A percentile compares a stretch with the other conserved stretches of the same genome.
Conservation (phyloP, 2,888 invertebrate species). For the Hedychridium roseum region DNA sequence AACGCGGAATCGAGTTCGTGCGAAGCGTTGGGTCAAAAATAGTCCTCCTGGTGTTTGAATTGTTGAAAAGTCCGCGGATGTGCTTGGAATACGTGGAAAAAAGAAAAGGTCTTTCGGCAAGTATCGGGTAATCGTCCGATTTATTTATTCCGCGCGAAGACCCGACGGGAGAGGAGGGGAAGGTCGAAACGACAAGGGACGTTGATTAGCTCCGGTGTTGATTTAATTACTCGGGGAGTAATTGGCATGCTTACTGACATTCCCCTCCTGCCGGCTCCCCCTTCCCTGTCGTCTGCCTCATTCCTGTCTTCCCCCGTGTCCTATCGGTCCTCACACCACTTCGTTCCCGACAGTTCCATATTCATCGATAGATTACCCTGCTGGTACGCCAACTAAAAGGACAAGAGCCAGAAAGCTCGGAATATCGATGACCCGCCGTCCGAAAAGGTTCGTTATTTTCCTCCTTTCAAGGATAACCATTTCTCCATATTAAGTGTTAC, state of each 20-base stretch:
- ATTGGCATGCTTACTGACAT: constrained; percentile 57
- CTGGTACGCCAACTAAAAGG: too few relatives aligned
- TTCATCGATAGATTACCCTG: constrained; percentile 59
- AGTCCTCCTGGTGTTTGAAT: too few relatives aligned
- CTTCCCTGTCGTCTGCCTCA: constrained; percentile 30
- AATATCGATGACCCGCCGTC: too few relatives aligned
- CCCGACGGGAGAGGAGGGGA: constrained; percentile 10
- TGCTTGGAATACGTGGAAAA: too few relatives aligned
- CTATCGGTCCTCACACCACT: constrained; percentile 28
- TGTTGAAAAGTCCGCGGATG: too few relatives aligned
- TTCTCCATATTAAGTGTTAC: too few relatives aligned
- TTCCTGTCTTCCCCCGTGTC: constrained; percentile 35
- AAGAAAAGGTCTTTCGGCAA: too few relatives aligned
- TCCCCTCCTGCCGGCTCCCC: constrained; percentile 22
- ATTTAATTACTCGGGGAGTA: constrained; percentile 61
- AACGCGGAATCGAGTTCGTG: too few relatives aligned
- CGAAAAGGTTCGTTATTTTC: too few relatives aligned
- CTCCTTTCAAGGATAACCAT: too few relatives aligned
- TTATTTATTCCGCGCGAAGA: constrained; percentile 33
- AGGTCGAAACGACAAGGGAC: constrained; percentile 17
- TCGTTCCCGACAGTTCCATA: constrained; percentile 50
- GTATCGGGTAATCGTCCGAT: constrained; percentile 31
- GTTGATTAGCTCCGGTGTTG: constrained; percentile 61
- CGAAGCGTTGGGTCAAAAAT: too few relatives aligned
- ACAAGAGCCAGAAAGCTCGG: too few relatives aligned